Evolutionary conservation across 2,888 invertebrate species (phyloP).

Genomic region (Habroteleia sp.): DNA sequence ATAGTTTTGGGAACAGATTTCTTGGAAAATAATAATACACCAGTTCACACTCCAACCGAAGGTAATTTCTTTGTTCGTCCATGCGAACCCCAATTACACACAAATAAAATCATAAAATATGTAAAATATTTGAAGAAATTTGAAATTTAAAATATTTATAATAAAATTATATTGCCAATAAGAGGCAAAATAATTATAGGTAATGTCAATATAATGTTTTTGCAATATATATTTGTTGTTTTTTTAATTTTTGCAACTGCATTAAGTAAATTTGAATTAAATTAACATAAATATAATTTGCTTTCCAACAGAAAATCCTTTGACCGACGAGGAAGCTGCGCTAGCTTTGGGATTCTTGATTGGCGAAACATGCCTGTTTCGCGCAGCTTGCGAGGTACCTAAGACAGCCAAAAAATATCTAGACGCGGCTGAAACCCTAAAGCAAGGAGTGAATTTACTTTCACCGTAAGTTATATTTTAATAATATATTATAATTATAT

Average conservation of each 20-base stretch:
- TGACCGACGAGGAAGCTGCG: conserved; percentile 86
- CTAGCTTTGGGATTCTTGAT: conserved; percentile 87
- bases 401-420: conserved; percentile 88
- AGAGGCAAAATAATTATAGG: no score
- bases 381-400: conserved; percentile 89
- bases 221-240: no score
- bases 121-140: no score
- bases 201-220: no score
- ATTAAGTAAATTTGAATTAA: no score
- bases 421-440: conserved; percentile 88
- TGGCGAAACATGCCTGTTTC: conserved; percentile 87
- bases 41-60: conserved; percentile 84
- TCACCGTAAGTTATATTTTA: conserved; percentile 67
- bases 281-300: no score
- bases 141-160: no score
- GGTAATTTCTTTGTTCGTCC: no score
- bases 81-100: no score
- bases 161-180: no score
- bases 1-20: conserved; percentile 91
- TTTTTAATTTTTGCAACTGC: no score
- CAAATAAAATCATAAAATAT: no score
- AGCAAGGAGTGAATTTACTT: conserved; percentile 53
- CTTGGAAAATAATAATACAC: conserved; percentile 83
- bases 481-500: neutral
- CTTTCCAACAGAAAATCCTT: conserved; percentile 74